Evolutionary conservation across 2,888 invertebrate species (phyloP).

Genomic region (Rambutsinella grinnellia): DNA sequence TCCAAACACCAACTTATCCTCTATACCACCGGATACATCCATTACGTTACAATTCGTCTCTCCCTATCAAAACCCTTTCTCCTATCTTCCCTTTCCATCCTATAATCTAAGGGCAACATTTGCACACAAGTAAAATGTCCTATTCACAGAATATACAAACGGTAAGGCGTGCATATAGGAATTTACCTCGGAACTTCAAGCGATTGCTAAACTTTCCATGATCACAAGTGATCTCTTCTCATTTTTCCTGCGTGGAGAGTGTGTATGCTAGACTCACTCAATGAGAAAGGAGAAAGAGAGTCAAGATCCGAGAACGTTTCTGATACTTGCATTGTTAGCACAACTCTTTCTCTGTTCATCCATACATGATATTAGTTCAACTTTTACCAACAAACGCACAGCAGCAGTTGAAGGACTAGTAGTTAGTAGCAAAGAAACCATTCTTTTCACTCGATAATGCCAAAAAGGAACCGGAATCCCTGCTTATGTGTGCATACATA

Average conservation of each 20-base stretch:
- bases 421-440: not conserved
- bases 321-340: slow-evolving; percentile 36
- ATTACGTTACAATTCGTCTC: slow-evolving; percentile 51
- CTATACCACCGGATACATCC: slow-evolving; percentile 48
- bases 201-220: slow-evolving; percentile 28
- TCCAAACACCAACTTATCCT: slow-evolving; percentile 54
- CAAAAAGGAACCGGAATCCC: slow-evolving; percentile 34
- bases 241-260: slow-evolving; percentile 5
- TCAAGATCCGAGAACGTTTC: slow-evolving; percentile 38
- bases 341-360: slow-evolving; percentile 1
- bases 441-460: slow-evolving; percentile 26
- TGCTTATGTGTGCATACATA: slow-evolving; percentile 37
- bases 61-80: slow-evolving; percentile 28
- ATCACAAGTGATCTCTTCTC: slow-evolving; percentile 48
- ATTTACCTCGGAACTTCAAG: not conserved
- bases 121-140: not conserved
- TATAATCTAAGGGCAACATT: slow-evolving; percentile 18
- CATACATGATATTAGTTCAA: slow-evolving; percentile 16
- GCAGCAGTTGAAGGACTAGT: not conserved
- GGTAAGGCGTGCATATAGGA: no score
- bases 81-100: slow-evolving; percentile 24
- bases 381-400: not conserved
- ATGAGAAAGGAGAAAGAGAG: slow-evolving; percentile 15
- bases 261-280: slow-evolving; percentile 17
- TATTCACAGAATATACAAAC: not conserved